Evolutionary conservation across 64 coral and sea anemone species (phyloP), one percentile per base, ranked within the genome.

Genomic region (Astreopora myriophthalma): DNA sequence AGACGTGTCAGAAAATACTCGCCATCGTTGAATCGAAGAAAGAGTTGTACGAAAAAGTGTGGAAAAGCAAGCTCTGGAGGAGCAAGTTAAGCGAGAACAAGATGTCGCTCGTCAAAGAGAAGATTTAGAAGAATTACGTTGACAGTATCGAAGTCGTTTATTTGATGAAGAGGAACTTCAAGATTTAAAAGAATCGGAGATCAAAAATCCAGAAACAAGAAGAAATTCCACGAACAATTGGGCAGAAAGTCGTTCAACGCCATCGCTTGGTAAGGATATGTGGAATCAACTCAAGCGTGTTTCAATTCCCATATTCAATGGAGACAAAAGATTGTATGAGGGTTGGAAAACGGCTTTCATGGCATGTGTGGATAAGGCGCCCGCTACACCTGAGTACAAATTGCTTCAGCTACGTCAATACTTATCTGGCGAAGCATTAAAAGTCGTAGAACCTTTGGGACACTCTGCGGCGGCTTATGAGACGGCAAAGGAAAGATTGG

Each of bases 341-440:
- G 70, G 30, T 34, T 75, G 86, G 86, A 88, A 88, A 74, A 70
- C 44, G 16, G 30, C 70, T 29, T 88, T 75, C 37, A 74, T 51
- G 2, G 69, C 69, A 37, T 66, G 92, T 86, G 34, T 94, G 39
- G 75, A 94, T 48, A 68, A 94, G 17, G 69, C 90, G n/a, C 48
- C 69, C 64, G 85, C 92, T n/a, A 94, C 63, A 32, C 92, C 92
- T 35, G 75, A 94, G 51, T 89, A 86, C 29, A 94, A 94, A 37
- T 75, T 94, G 66, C 72, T 94, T 60, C 80, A 81, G 25, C 68
- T 92, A 32, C 89, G 34, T 19, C 76, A 92, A 31, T 81, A 79
- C 40, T 73, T 91, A 74, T 64, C 34, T 17, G 89, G 89, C 70
- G 28, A 84, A 73, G 74, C 82, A 75, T 17, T 92, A 26, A 85